These are phyloP conservation scores for Tanypteryx hageni DNA, from an alignment of 2,888 invertebrate genomes.

Conservation along the genomic window DNA sequence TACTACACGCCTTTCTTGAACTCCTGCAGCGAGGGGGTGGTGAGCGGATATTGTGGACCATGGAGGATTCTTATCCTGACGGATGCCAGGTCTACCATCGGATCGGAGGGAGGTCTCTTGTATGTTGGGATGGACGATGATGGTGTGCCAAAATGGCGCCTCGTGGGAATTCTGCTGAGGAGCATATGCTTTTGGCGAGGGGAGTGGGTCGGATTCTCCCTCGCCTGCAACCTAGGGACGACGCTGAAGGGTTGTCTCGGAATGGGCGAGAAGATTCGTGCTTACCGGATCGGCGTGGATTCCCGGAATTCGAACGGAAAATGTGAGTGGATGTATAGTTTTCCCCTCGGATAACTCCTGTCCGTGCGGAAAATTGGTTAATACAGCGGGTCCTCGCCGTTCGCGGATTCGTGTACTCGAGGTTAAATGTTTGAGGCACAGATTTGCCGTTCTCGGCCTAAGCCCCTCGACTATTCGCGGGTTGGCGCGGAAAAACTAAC, in stretches of 20 bases:
- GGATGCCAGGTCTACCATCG: conserved; percentile 18
- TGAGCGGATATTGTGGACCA: background rate
- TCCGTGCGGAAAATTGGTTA: background rate
- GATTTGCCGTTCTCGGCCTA: too few species aligned
- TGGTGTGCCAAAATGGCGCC: background rate
- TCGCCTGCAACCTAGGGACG: conserved; percentile 17
- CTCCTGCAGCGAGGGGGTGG: conserved; percentile 39
- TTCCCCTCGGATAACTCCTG: background rate
- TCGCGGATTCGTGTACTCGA: too few species aligned
- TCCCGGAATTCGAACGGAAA: too few species aligned
- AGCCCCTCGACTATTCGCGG: too few species aligned
- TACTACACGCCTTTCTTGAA: conserved; percentile 45
- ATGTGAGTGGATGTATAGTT: background rate
- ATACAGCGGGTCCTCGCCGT: too few species aligned
- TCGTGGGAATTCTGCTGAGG: conserved; percentile 21
- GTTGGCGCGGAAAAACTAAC: too few species aligned
- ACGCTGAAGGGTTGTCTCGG: background rate
- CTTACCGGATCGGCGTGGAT: too few species aligned
- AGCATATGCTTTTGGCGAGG: conserved; percentile 34
- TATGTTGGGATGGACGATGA: background rate
- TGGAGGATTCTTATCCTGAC: background rate
- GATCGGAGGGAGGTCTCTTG: conserved; percentile 11
- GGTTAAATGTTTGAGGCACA: too few species aligned
- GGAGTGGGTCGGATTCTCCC: conserved; percentile 26
- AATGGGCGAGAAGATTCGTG: too few species aligned